Evolutionary conservation across 2,888 invertebrate genomes (phyloP).

Genomic region (Hydriomena furcata): DNA sequence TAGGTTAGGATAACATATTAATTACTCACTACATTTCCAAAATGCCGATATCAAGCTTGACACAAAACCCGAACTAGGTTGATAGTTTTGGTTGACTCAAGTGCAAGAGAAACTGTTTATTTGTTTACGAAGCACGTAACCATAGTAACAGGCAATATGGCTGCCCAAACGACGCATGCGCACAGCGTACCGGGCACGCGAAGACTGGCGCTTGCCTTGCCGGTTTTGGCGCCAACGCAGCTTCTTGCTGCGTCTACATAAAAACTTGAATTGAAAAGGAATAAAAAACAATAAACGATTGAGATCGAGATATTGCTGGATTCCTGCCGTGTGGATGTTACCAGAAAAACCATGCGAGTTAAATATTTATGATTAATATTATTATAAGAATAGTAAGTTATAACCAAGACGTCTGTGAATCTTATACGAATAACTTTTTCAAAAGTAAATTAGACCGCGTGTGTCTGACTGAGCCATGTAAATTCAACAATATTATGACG

Average conservation of each 20-base stretch:
- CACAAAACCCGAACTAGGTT: slow-evolving; percentile 8
- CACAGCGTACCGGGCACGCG: slow-evolving; percentile 48
- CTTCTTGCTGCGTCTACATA: slow-evolving; percentile 31
- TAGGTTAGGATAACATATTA: slow-evolving; percentile 13
- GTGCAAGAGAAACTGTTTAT: slow-evolving; percentile 36
- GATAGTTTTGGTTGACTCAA: slow-evolving; percentile 1
- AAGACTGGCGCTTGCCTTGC: slow-evolving; percentile 54
- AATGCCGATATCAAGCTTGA: slow-evolving; percentile 7
- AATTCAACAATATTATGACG: too few species aligned
- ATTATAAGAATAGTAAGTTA: too few species aligned
- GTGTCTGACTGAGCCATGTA: too few species aligned
- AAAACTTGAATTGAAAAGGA: slow-evolving; percentile 29
- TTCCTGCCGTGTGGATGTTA: slow-evolving; percentile 46
- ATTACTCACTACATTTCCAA: slow-evolving; percentile 31
- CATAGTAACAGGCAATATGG: slow-evolving; percentile 67
- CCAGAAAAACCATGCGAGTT: slow-evolving; percentile 41
- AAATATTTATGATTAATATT: neutral
- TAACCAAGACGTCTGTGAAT: slow-evolving; percentile 5
- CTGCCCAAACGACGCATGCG: slow-evolving; percentile 59
- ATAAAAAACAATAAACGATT: slow-evolving; percentile 28
- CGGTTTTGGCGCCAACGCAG: slow-evolving; percentile 66
- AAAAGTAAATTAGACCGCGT: too few species aligned
- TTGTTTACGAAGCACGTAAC: slow-evolving; percentile 62
- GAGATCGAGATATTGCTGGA: slow-evolving; percentile 32
- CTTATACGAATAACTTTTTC: too few species aligned